phyloP scores from a whole-genome alignment of 2,797 vertebrate species.

The Lophotriccus pileatus region DNA sequence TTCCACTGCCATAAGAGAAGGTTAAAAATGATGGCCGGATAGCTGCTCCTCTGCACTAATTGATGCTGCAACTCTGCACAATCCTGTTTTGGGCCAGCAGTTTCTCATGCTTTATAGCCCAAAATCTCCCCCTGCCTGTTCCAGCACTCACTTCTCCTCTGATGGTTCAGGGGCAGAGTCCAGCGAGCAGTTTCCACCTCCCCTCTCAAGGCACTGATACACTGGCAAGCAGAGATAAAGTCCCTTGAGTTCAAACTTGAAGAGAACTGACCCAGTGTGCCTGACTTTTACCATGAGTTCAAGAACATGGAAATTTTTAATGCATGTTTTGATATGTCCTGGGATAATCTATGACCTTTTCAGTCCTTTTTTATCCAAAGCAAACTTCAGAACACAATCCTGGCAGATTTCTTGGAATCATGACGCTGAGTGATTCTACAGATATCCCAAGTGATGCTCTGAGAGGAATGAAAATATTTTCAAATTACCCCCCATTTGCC shows the following conservation, averaged over 20 bases:
- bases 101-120: background rate
- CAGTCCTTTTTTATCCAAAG: constrained; percentile 47
- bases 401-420: constrained; percentile 43
- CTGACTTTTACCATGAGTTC: constrained; percentile 2
- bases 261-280: background rate
- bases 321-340: constrained; percentile 52
- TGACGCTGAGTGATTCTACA: constrained; percentile 51
- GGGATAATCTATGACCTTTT: constrained; percentile 58
- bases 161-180: background rate
- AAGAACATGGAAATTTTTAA: constrained; percentile 48
- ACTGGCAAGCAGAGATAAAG: background rate
- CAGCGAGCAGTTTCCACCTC: background rate
- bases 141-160: background rate
- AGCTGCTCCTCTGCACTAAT: background rate
- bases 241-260: constrained; percentile 21
- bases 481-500: constrained; percentile 16
- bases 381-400: constrained; percentile 38
- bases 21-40: background rate
- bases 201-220: background rate
- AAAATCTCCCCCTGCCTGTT: background rate
- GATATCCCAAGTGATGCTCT: constrained; percentile 57
- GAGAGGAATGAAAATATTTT: constrained; percentile 59
- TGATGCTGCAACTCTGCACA: background rate
- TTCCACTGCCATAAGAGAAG: background rate
- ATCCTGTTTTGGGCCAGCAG: background rate